These are phyloP conservation scores for Caranx ignobilis DNA, from an alignment of 2,113 vertebrate species.

Conservation along the genomic window DNA sequence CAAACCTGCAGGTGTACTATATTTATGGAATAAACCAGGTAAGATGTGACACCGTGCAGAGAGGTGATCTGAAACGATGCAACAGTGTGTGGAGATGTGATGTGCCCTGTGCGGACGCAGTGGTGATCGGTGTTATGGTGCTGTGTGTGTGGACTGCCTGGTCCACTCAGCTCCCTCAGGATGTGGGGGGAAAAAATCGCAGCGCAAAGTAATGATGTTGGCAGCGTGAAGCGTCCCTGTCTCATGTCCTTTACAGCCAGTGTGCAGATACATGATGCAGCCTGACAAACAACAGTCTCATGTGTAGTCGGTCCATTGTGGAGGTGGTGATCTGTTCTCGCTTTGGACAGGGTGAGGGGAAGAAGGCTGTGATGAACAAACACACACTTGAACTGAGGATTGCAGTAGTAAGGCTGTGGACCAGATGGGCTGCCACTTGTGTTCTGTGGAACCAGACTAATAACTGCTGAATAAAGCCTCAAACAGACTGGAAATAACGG, in stretches of 20 bases:
- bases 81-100: neutral
- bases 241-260: neutral
- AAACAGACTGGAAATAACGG: neutral
- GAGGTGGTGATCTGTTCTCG: neutral
- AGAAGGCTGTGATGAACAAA: neutral
- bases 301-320: neutral
- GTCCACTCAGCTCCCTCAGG: slow-evolving; percentile 50
- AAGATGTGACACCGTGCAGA: slow-evolving; percentile 29
- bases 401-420: slow-evolving; percentile 6
- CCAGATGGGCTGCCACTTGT: neutral
- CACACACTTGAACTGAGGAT: neutral
- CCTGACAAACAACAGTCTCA: neutral
- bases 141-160: neutral
- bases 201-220: slow-evolving; percentile 36
- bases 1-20: slow-evolving; percentile 43
- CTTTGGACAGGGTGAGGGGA: slow-evolving; percentile 10
- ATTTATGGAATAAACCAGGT: slow-evolving; percentile 72
- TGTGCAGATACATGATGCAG: neutral
- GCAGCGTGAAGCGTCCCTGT: slow-evolving; percentile 5
- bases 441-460: neutral
- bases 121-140: neutral
- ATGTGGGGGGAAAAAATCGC: slow-evolving; percentile 4
- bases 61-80: slow-evolving; percentile 13
- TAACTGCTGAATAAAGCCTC: neutral
- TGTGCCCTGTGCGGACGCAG: neutral